Evolutionary conservation across 2,797 vertebrate genomes (phyloP).

Genomic region (Cyprinodon diabolis): DNA sequence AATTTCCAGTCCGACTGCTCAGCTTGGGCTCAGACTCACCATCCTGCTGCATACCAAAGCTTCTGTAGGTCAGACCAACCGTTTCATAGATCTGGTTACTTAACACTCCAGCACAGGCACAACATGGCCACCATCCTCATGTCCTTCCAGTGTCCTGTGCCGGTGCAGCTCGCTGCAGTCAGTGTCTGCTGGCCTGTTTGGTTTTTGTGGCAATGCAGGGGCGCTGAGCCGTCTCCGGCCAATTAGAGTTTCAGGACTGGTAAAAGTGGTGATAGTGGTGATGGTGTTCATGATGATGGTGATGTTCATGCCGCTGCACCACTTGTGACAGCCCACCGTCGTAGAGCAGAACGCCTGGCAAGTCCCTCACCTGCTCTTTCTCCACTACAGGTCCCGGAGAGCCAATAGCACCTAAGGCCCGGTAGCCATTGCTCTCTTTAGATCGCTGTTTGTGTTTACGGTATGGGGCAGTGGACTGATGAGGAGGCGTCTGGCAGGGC

Average conservation of each 20-base stretch:
- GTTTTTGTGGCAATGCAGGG: constrained; percentile 11
- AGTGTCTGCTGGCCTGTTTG: constrained; percentile 48
- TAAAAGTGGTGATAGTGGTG: constrained; percentile 99
- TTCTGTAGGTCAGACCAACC: constrained; percentile 37
- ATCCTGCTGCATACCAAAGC: constrained; percentile 39
- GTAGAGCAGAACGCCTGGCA: constrained; percentile 91
- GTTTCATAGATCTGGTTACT: constrained; percentile 59
- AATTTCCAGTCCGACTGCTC: constrained; percentile 35
- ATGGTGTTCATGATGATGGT: constrained; percentile 98
- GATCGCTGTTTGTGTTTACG: constrained; percentile 93
- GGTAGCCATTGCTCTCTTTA: constrained; percentile 88
- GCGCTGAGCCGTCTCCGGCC: constrained; percentile 27
- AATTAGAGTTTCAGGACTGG: constrained; percentile 85
- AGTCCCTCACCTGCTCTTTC: constrained; percentile 90
- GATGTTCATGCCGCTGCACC: constrained; percentile 96
- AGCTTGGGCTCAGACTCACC: constrained; percentile 27
- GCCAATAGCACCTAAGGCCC: constrained; percentile 81
- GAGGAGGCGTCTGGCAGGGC: constrained; percentile 84
- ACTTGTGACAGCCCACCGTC: constrained; percentile 91
- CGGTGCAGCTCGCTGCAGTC: constrained; percentile 66
- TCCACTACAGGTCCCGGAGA: constrained; percentile 83
- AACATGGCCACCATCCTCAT: constrained; percentile 31
- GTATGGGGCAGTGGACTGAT: constrained; percentile 87
- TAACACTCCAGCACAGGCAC: constrained; percentile 70
- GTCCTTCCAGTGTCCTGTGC: constrained; percentile 26